Conservation (phyloP, 2,797 vertebrate genomes). For the Cuculus canorus region DNA sequence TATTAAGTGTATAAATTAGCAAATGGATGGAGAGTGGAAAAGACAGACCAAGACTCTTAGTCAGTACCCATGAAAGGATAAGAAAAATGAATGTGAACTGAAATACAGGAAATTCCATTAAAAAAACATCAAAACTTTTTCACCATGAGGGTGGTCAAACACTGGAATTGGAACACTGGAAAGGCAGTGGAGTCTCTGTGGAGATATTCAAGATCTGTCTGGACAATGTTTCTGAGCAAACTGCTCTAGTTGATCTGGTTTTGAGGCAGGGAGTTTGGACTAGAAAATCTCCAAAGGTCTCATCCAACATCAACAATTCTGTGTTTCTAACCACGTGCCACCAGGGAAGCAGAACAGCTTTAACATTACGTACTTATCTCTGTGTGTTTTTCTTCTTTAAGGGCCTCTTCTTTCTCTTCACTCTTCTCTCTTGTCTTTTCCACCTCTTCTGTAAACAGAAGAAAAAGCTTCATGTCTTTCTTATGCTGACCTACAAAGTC, state of each 20-base stretch:
- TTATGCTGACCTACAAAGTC: neutral
- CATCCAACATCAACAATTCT: neutral
- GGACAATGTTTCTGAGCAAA: neutral
- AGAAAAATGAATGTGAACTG: neutral
- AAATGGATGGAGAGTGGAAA: neutral
- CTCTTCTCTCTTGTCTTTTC: neutral
- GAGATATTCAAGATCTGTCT: neutral
- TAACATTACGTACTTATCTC: constrained; percentile 58
- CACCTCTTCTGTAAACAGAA: constrained; percentile 35
- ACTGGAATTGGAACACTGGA: neutral
- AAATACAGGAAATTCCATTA: neutral
- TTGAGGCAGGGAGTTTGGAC: neutral
- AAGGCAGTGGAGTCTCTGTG: neutral
- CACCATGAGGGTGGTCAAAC: neutral
- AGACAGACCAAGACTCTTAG: neutral
- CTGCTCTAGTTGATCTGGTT: neutral
- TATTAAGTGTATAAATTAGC: neutral
- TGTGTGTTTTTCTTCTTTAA: constrained; percentile 21
- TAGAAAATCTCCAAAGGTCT: neutral
- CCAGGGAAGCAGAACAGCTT: neutral
- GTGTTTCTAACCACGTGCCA: neutral
- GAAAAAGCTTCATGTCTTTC: neutral
- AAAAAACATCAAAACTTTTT: neutral
- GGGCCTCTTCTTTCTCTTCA: constrained; percentile 6
- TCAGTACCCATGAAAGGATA: neutral